phyloP scores from a whole-genome alignment of 2,113 vertebrate genomes.

The Nothobranchius kuhntae region DNA sequence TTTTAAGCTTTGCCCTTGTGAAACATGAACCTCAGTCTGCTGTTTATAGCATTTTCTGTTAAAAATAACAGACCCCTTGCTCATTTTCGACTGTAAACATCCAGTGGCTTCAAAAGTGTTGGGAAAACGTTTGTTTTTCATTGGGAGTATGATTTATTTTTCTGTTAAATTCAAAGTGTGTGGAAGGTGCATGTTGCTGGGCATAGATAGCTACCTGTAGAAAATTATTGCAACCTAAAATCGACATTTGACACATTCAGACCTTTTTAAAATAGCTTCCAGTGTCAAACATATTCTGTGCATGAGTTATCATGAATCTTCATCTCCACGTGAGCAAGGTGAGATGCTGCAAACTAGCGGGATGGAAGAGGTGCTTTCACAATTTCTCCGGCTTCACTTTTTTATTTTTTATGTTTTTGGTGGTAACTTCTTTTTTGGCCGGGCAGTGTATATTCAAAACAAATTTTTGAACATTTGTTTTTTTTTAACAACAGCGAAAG shows the following conservation, averaged over 20 bases:
- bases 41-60: slow-evolving; percentile 56
- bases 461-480: no score
- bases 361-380: slow-evolving; percentile 27
- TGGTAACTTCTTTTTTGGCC: no score
- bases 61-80: slow-evolving; percentile 30
- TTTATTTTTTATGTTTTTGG: no score
- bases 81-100: slow-evolving; percentile 29
- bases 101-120: slow-evolving; percentile 22
- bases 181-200: slow-evolving; percentile 20
- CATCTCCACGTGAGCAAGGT: slow-evolving; percentile 48
- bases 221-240: slow-evolving; percentile 9
- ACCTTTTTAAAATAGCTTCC: slow-evolving; percentile 19
- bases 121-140: neutral
- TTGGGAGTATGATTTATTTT: neutral
- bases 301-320: slow-evolving; percentile 54
- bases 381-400: slow-evolving; percentile 17
- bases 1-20: slow-evolving; percentile 34
- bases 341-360: slow-evolving; percentile 54
- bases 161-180: slow-evolving; percentile 6
- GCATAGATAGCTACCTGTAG: neutral
- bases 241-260: slow-evolving; percentile 22
- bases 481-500: no score
- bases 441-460: no score
- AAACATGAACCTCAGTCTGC: slow-evolving; percentile 41
- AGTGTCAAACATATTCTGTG: slow-evolving; percentile 23